These are phyloP conservation scores for Allygus modestus DNA, from an alignment of 2,888 invertebrate species.

Conservation along the genomic window DNA sequence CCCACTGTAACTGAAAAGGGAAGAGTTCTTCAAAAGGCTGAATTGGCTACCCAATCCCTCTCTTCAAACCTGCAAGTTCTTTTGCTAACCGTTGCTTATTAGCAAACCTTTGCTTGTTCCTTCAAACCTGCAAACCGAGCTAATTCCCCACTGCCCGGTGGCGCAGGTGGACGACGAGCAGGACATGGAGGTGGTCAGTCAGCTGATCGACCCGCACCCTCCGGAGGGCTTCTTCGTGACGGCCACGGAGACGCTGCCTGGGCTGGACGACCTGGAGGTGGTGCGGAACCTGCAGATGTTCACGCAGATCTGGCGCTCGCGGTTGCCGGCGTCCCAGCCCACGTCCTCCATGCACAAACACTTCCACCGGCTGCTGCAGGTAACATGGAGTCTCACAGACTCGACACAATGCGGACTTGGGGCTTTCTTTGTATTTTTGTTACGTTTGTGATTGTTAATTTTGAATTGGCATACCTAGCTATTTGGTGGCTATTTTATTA, in stretches of 20 bases:
- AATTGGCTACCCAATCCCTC: no score
- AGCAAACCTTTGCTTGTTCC: no score
- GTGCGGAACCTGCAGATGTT: constrained; percentile 89
- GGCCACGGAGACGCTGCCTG: constrained; percentile 87
- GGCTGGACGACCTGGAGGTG: constrained; percentile 82
- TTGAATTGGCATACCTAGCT: no score
- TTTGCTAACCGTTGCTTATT: no score
- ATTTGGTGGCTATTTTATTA: no score
- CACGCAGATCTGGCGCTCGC: constrained; percentile 87
- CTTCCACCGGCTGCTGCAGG: constrained; percentile 78
- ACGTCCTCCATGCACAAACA: constrained; percentile 75
- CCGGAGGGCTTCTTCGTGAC: constrained; percentile 89
- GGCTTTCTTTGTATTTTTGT: constrained; percentile 8
- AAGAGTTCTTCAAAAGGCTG: no score
- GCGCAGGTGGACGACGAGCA: constrained; percentile 88
- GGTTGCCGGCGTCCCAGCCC: constrained; percentile 77
- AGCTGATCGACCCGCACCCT: constrained; percentile 85
- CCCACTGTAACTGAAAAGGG: no score
- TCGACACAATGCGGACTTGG: no score
- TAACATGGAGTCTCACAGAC: constrained; percentile 70
- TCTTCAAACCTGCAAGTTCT: no score
- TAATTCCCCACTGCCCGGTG: no score
- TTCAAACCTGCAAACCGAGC: no score
- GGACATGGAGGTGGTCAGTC: constrained; percentile 86
- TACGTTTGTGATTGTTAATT: no score